Conservation (phyloP, 1,140 invertebrate species). For the Musca domestica region DNA sequence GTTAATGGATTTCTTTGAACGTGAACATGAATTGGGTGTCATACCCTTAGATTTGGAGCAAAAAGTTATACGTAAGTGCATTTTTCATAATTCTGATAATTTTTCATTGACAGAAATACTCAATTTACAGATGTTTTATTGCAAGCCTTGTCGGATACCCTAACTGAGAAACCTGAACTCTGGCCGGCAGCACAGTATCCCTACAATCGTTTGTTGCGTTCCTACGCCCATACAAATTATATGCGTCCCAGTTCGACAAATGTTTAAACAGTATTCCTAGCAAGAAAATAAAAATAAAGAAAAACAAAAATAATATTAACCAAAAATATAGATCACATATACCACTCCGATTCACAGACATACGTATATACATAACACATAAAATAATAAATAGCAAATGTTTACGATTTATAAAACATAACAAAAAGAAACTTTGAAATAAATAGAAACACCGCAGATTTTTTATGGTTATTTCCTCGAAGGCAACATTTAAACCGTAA, state of each 20-base stretch:
- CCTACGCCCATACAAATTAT: constrained; percentile 11
- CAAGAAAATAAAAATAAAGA: not conserved
- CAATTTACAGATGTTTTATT: constrained; percentile 61
- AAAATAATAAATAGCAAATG: not conserved
- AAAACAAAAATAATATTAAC: not conserved
- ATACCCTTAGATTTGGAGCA: constrained; percentile 69
- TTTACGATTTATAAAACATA: no score
- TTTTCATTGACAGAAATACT: not conserved
- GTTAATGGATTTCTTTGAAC: constrained; percentile 68
- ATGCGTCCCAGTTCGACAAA: not conserved
- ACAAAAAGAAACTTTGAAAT: no score
- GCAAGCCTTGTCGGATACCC: constrained; percentile 67
- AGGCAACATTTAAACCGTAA: no score
- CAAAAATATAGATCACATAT: not conserved
- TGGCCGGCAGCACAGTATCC: constrained; percentile 54
- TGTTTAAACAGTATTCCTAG: not conserved
- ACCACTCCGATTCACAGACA: not conserved
- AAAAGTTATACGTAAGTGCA: constrained; percentile 66
- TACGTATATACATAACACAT: not conserved
- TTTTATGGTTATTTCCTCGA: no score
- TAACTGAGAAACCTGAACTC: constrained; percentile 67
- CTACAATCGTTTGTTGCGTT: constrained; percentile 23
- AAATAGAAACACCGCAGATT: no score
- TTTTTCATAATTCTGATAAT: not conserved
- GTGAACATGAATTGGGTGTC: constrained; percentile 66